phyloP scores from a whole-genome alignment of 2,888 invertebrate species.

The Geophilus truncorum region DNA sequence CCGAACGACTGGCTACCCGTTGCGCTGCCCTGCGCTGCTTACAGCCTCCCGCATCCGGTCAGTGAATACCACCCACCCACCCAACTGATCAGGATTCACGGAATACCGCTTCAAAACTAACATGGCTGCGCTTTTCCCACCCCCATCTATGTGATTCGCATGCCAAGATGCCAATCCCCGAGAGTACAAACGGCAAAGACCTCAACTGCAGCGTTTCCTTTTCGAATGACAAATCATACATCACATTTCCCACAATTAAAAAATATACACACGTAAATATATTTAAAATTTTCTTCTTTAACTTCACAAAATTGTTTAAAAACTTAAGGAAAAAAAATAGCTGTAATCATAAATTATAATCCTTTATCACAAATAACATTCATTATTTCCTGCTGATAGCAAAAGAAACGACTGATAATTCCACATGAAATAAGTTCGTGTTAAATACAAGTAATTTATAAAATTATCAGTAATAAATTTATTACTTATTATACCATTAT shows the following conservation, averaged over 20 bases:
- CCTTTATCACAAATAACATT: neutral
- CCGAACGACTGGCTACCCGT: neutral
- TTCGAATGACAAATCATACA: neutral
- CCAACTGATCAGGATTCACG: constrained; percentile 22
- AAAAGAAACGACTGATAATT: neutral
- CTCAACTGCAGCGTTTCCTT: neutral
- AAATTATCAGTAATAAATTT: no score
- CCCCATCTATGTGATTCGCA: neutral
- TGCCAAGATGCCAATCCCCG: constrained; percentile 8
- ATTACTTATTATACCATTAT: no score
- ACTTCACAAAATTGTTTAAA: no score
- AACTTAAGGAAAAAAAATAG: no score
- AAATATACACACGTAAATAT: no score
- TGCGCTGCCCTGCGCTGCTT: neutral
- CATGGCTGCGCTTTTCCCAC: neutral
- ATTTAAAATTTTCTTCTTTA: no score
- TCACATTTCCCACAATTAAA: no score
- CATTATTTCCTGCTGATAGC: neutral
- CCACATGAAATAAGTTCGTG: neutral
- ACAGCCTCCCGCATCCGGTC: constrained; percentile 21
- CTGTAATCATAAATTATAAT: no score
- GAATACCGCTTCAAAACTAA: constrained; percentile 3
- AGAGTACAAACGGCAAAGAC: neutral
- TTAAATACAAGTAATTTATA: no score
- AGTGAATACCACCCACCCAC: constrained; percentile 11